These are phyloP conservation scores for Lepidochitona cinerea DNA, from an alignment of 2,888 invertebrate genomes.

Conservation along the genomic window DNA sequence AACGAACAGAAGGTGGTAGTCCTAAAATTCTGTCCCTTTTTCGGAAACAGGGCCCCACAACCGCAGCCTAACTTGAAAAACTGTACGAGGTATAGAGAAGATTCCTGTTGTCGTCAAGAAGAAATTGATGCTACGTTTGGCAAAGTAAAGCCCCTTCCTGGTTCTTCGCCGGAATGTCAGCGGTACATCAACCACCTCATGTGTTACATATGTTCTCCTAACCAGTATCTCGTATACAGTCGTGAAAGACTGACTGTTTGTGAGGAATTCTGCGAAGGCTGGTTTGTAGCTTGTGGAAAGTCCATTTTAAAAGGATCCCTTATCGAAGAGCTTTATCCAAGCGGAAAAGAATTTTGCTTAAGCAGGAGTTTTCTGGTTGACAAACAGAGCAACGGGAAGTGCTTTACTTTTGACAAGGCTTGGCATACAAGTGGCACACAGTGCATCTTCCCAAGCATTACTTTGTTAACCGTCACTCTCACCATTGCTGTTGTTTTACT, in stretches of 20 bases:
- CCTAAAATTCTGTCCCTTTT: slow-evolving; percentile 67
- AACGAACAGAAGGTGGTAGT: neutral
- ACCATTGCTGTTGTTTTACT: too few species aligned
- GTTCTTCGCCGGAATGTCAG: slow-evolving; percentile 68
- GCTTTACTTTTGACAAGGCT: slow-evolving; percentile 56
- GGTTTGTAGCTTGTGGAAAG: slow-evolving; percentile 66
- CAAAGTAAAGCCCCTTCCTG: slow-evolving; percentile 69
- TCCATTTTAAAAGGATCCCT: slow-evolving; percentile 69
- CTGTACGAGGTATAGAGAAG: slow-evolving; percentile 53
- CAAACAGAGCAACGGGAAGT: slow-evolving; percentile 45
- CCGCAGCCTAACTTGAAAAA: slow-evolving; percentile 68
- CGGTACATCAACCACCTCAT: slow-evolving; percentile 70
- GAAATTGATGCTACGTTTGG: slow-evolving; percentile 70
- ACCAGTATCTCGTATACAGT: slow-evolving; percentile 66
- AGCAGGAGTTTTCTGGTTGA: slow-evolving; percentile 66
- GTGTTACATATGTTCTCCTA: slow-evolving; percentile 71
- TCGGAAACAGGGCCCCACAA: slow-evolving; percentile 68
- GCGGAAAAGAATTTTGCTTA: slow-evolving; percentile 65
- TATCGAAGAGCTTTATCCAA: slow-evolving; percentile 62
- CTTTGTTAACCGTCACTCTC: too few species aligned
- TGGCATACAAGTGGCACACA: neutral
- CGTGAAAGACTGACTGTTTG: slow-evolving; percentile 68
- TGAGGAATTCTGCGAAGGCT: slow-evolving; percentile 67
- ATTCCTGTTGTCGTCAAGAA: slow-evolving; percentile 67
- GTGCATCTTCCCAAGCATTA: too few species aligned